Evolutionary conservation across 2,888 invertebrate genomes (phyloP).

Genomic region (Brachypterus glaber): DNA sequence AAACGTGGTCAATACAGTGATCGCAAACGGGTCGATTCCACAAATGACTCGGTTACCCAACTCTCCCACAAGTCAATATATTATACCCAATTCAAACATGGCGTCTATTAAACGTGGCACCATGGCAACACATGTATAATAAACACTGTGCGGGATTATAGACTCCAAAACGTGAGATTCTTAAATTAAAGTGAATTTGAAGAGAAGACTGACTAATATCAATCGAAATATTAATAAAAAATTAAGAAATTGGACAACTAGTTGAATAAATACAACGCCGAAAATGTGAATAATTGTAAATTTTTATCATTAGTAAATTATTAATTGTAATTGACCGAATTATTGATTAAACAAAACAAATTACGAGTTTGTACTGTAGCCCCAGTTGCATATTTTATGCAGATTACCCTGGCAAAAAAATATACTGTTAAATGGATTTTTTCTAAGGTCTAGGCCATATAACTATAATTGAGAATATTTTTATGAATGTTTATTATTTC

Average conservation of each 20-base stretch:
- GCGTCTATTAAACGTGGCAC: conserved; percentile 53
- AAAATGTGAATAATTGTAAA: conserved; percentile 27
- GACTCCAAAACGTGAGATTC: conserved; percentile 3
- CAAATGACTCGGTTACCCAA: conserved; percentile 45
- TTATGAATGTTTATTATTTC: no score
- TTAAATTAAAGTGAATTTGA: conserved; percentile 24
- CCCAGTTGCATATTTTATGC: conserved; percentile 17
- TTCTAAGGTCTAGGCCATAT: no score
- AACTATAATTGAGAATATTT: no score
- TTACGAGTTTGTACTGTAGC: conserved; percentile 3
- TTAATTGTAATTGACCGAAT: conserved; percentile 38
- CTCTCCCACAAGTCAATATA: conserved; percentile 46
- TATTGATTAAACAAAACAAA: conserved; percentile 32
- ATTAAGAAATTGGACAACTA: no score
- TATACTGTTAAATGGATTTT: no score
- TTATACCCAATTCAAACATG: conserved; percentile 47
- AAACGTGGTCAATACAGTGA: conserved; percentile 39
- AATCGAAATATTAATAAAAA: no score
- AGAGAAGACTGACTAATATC: conserved; percentile 30
- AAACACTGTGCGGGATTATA: conserved; percentile 11
- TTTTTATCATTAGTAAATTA: no score
- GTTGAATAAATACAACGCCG: no score
- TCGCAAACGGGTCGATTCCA: conserved; percentile 44
- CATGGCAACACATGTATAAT: conserved; percentile 59
- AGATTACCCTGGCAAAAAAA: no score